Evolutionary conservation across 2,797 vertebrate species (phyloP), one percentile per base, ranked within the genome.

Genomic region (Corythornis leucogaster): DNA sequence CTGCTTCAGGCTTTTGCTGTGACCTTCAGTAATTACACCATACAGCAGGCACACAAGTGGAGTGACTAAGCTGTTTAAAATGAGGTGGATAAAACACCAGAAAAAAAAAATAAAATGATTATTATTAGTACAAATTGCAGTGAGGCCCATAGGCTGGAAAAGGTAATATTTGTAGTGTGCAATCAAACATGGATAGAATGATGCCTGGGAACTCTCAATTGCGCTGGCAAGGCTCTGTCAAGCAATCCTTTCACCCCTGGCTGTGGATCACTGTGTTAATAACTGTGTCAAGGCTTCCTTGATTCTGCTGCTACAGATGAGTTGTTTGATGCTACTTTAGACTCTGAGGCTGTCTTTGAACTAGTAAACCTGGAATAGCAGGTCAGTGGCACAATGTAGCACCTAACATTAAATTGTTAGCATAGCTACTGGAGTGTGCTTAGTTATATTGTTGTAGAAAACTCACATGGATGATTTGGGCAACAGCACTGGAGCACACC

Each of bases 21-120:
- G 94, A 92, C 92, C 87, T 90, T 95, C 92, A 86, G 51, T 91
- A 96, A 96, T 96, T 91, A 43, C 43, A 87, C 57, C 67, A 18
- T 70, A n/a, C 19, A 88, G 62, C 58, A 77, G 12, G 21, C 64
- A 33, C 33, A 45, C 21, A 71, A 90, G 71, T 33, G 33, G 55
- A 90, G 88, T 59, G 66, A 71, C 77, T 62, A 62, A 76, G 25
- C 55, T 83, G 43, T 77, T 91, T 88, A 84, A 93, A 95, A 92
- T 54, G n/a, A 90, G 40, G 22, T 80, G 68, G 50, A 88, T 91
- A 82, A 94, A 89, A 64, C 42, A 79, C 5, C 38, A 77, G 63
- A n/a, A 92, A 40, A 62, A 40, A 62, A 54, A n/a, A 63, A 54
- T 21, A 26, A 22, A 15, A 22, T 42, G 8, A 67, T 77, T 92